A percentile compares a stretch with the other conserved stretches of the same genome.
Evolutionary conservation across 2,888 invertebrate genomes (phyloP).

Genomic region (Napeogenes inachia): DNA sequence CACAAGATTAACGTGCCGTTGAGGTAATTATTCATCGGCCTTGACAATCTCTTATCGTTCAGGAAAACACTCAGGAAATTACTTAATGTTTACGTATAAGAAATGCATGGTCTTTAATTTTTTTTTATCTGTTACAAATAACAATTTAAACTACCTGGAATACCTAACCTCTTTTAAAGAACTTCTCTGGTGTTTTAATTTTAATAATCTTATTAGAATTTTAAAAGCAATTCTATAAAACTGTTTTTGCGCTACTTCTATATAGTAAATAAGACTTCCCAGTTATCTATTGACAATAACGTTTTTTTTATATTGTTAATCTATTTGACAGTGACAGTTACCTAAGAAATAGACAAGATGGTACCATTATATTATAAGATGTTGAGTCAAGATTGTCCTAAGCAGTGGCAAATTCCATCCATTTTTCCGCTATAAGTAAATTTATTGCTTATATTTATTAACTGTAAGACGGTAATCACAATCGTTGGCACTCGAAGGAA

Average conservation of each 20-base stretch:
- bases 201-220: too few species aligned
- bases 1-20: slow-evolving; percentile 36
- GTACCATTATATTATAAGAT: slow-evolving; percentile 7
- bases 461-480: slow-evolving; percentile 36
- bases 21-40: slow-evolving; percentile 41
- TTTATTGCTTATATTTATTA: slow-evolving; percentile 33
- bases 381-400: slow-evolving; percentile 9
- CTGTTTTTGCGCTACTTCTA: too few species aligned
- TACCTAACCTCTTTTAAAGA: too few species aligned
- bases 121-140: too few species aligned
- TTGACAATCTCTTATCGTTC: slow-evolving; percentile 45
- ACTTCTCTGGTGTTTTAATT: too few species aligned
- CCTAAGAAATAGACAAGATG: neutral
- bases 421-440: slow-evolving; percentile 33
- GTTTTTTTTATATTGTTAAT: too few species aligned
- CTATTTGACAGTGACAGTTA: too few species aligned
- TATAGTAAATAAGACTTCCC: too few species aligned
- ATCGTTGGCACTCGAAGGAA: slow-evolving; percentile 51
- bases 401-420: slow-evolving; percentile 27
- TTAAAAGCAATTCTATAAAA: too few species aligned
- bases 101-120: slow-evolving; percentile 12
- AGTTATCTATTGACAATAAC: too few species aligned
- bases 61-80: slow-evolving; percentile 43
- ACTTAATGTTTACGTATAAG: slow-evolving; percentile 32
- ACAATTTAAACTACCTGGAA: too few species aligned